A percentile compares a stretch with the other conserved stretches of the same genome.
Evolutionary conservation across 2,888 invertebrate species (phyloP).

Genomic region (Stenotaenia linearis): DNA sequence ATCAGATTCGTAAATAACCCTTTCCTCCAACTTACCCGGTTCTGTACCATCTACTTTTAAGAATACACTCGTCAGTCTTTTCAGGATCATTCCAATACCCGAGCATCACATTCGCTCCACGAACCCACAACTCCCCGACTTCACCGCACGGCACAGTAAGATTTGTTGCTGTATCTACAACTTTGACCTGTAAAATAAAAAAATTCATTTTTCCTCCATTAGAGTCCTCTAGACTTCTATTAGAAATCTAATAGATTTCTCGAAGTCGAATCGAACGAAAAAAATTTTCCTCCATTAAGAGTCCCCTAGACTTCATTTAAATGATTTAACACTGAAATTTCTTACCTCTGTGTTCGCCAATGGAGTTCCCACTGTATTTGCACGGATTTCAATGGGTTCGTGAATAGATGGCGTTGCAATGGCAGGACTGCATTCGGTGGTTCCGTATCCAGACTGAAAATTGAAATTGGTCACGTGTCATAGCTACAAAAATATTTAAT

Average conservation of each 20-base stretch:
- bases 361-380: background rate
- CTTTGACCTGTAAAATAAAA: background rate
- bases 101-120: conserved; percentile 30
- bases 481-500: too few relatives aligned
- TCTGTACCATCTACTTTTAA: conserved; percentile 10
- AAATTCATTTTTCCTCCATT: too few relatives aligned
- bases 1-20: background rate
- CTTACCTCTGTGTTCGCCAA: background rate
- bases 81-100: conserved; percentile 32
- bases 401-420: background rate
- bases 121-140: conserved; percentile 29
- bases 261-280: too few relatives aligned
- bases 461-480: too few relatives aligned
- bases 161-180: conserved; percentile 12
- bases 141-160: conserved; percentile 22
- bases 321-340: background rate
- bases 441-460: background rate
- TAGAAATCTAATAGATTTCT: too few relatives aligned
- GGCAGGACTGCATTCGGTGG: background rate
- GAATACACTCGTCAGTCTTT: background rate
- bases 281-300: too few relatives aligned
- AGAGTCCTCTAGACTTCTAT: too few relatives aligned
- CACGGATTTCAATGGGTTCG: background rate
- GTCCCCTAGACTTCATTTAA: background rate
- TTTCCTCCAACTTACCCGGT: too few relatives aligned